Evolutionary conservation across 2,113 vertebrate genomes (phyloP).

Genomic region (Coturnix japonica): DNA sequence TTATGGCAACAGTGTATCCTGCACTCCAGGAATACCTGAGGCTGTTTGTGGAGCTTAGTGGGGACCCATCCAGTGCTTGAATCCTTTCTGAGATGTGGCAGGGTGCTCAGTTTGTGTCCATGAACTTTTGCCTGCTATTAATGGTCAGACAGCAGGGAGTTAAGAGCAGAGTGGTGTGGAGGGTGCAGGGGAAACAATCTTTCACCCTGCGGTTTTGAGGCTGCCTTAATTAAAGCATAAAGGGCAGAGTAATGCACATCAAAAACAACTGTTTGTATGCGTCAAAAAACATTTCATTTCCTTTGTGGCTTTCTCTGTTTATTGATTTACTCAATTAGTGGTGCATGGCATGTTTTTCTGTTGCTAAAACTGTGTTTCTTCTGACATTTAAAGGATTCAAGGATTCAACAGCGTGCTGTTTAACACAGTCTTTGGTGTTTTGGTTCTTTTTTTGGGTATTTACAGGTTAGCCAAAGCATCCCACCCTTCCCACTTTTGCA

Average conservation of each 20-base stretch:
- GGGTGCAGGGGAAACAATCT: constrained; percentile 23
- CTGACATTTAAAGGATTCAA: constrained; percentile 45
- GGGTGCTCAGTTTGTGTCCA: not conserved
- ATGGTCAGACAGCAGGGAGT: constrained; percentile 35
- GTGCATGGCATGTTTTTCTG: constrained; percentile 12
- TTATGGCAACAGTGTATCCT: not conserved
- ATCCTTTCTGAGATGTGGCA: not conserved
- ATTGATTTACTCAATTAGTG: constrained; percentile 65
- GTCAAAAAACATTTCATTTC: constrained; percentile 31
- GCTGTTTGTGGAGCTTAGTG: not conserved
- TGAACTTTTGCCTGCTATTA: not conserved
- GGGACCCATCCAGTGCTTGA: not conserved
- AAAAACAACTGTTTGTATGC: not conserved
- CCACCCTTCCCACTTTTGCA: not conserved
- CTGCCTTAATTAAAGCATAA: constrained; percentile 42
- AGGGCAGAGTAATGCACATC: not conserved
- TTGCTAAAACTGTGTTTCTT: not conserved
- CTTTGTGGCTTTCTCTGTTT: not conserved
- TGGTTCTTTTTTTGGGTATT: not conserved
- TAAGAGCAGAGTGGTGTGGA: not conserved
- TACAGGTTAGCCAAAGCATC: not conserved
- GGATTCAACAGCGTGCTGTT: not conserved
- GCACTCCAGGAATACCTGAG: not conserved
- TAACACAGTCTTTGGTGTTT: not conserved
- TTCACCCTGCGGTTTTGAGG: not conserved